Percentiles rank a stretch among this genome's conserved stretches.
Conservation (phyloP, 2,113 vertebrate species). For the Propithecus coquereli region DNA sequence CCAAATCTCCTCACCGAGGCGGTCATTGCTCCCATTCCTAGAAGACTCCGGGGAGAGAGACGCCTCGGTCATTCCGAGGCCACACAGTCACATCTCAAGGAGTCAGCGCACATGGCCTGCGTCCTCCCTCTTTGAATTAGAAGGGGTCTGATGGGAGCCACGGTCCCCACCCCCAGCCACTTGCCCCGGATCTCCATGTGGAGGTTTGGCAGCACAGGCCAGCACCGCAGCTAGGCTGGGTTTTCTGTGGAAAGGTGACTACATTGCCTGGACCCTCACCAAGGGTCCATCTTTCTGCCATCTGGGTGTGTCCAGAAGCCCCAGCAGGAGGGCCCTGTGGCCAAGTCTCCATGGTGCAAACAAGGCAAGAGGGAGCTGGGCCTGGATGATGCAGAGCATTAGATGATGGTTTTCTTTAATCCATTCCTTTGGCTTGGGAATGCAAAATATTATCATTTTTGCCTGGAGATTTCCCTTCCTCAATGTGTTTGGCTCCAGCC, state of each 20-base stretch:
- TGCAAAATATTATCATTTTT: conserved; percentile 54
- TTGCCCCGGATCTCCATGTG: neutral
- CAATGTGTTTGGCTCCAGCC: conserved; percentile 26
- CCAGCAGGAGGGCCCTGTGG: neutral
- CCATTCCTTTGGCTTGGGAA: conserved; percentile 26
- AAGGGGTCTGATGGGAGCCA: neutral
- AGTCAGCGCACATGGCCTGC: neutral
- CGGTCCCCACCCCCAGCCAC: neutral
- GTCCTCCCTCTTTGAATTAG: neutral
- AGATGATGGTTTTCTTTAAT: neutral
- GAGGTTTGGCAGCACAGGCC: neutral
- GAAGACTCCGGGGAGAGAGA: neutral
- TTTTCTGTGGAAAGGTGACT: conserved; percentile 33
- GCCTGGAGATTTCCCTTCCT: conserved; percentile 63
- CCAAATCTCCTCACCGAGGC: neutral
- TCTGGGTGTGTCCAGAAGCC: neutral
- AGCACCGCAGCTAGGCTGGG: neutral
- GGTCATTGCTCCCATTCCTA: neutral
- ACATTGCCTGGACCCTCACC: neutral
- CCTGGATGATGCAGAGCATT: neutral
- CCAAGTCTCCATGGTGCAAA: neutral
- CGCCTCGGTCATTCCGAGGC: neutral
- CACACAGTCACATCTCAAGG: neutral
- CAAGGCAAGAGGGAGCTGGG: neutral
- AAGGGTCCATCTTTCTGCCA: neutral